A percentile compares a stretch with the other conserved stretches of the same genome.
phyloP scores from a whole-genome alignment of 2,113 vertebrate genomes.

The Poeciliopsis prolifica region DNA sequence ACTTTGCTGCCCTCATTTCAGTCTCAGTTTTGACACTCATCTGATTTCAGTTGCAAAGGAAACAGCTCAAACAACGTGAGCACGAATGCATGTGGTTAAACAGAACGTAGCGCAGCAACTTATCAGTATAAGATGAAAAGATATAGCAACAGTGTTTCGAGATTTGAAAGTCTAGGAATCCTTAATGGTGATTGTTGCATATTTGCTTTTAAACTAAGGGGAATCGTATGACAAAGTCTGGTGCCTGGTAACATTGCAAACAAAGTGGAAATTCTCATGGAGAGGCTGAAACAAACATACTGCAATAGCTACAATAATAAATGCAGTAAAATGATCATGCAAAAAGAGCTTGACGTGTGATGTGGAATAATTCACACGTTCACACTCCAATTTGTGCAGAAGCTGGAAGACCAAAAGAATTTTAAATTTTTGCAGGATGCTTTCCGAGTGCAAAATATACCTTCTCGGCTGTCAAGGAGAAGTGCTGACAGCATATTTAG shows the following conservation, averaged over 20 bases:
- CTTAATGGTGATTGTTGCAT: not conserved
- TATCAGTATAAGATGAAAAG: not conserved
- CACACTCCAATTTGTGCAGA: too few species aligned
- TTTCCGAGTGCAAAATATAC: too few species aligned
- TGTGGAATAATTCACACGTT: too few species aligned
- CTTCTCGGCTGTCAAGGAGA: too few species aligned
- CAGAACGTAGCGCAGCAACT: not conserved
- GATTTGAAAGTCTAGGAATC: not conserved
- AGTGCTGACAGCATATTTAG: too few species aligned
- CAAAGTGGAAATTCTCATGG: too few species aligned
- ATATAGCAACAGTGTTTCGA: not conserved
- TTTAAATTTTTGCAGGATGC: too few species aligned
- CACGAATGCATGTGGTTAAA: not conserved
- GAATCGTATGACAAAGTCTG: not conserved
- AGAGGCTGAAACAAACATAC: too few species aligned
- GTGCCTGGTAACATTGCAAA: not conserved
- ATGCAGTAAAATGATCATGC: too few species aligned
- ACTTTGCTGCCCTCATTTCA: not conserved
- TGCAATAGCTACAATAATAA: too few species aligned
- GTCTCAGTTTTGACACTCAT: not conserved
- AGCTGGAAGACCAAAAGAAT: too few species aligned
- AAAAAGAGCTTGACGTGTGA: too few species aligned
- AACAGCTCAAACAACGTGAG: slow-evolving; percentile 3
- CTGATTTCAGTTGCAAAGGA: not conserved
- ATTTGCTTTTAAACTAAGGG: not conserved